Conservation (phyloP, 1,140 invertebrate genomes). For the Ips nitidus region DNA sequence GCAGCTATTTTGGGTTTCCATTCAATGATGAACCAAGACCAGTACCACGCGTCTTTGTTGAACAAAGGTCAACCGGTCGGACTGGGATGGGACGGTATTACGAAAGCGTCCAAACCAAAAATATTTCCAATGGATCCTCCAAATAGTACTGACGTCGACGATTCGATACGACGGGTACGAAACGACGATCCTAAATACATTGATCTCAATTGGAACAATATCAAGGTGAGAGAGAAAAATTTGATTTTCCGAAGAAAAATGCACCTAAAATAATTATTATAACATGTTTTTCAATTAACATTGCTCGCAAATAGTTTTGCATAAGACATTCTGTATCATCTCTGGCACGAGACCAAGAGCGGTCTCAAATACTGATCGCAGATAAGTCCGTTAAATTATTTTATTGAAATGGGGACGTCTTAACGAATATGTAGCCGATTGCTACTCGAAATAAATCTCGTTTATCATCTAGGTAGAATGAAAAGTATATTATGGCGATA, state of each 20-base stretch:
- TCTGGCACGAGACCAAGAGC: conserved; percentile 16
- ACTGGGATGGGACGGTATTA: conserved; percentile 89
- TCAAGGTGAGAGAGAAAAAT: conserved; percentile 68
- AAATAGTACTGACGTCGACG: conserved; percentile 91
- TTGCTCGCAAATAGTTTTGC: conserved; percentile 14
- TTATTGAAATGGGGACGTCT: no score
- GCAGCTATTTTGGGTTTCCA: conserved; percentile 97
- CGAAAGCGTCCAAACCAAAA: conserved; percentile 92
- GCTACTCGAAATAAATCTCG: no score
- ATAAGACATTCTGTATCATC: conserved; percentile 5
- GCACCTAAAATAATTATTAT: not conserved
- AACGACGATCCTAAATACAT: conserved; percentile 85
- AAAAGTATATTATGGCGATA: no score
- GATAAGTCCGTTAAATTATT: no score
- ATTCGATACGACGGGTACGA: conserved; percentile 83
- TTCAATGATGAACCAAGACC: conserved; percentile 99
- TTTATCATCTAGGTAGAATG: no score
- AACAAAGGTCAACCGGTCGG: conserved; percentile 88
- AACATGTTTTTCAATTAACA: conserved; percentile 8
- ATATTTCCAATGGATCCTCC: conserved; percentile 88
- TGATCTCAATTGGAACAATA: conserved; percentile 96
- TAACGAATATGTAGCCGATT: no score
- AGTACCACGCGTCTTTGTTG: conserved; percentile 94
- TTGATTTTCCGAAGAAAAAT: not conserved
- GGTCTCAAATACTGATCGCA: no score